These are phyloP conservation scores for Mustelus asterias DNA, from an alignment of 2,113 vertebrate species.

Conservation along the genomic window DNA sequence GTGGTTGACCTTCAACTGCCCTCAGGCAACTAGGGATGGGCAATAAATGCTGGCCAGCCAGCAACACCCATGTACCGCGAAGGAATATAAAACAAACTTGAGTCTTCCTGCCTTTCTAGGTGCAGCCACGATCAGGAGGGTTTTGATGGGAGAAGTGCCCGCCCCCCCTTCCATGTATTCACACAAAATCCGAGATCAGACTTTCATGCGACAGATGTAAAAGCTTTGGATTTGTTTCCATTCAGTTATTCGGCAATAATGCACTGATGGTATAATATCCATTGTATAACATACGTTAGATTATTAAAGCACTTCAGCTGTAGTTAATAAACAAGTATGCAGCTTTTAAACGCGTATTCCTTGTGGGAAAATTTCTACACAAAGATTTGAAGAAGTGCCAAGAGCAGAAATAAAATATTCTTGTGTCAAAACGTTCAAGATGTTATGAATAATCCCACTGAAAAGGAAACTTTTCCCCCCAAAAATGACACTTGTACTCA, in stretches of 20 bases:
- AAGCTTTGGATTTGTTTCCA: not conserved
- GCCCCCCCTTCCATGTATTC: not conserved
- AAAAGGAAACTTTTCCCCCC: not conserved
- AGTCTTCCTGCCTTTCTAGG: not conserved
- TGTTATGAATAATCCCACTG: constrained; percentile 25
- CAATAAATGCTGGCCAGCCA: too few relatives aligned
- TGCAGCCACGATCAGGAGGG: too few relatives aligned
- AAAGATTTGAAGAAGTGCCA: not conserved
- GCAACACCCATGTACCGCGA: too few relatives aligned
- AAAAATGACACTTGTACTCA: constrained; percentile 8
- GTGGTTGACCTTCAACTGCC: too few relatives aligned
- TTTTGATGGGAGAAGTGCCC: not conserved
- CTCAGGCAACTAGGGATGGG: too few relatives aligned
- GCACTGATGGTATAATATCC: not conserved
- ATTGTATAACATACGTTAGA: not conserved
- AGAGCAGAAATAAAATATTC: not conserved
- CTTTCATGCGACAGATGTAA: not conserved
- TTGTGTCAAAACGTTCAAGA: not conserved
- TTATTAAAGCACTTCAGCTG: not conserved
- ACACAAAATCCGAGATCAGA: not conserved
- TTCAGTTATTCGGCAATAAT: not conserved
- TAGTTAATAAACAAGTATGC: not conserved
- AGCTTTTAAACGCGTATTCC: constrained; percentile 7
- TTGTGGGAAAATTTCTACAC: not conserved
- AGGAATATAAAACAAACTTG: not conserved